A percentile compares a stretch with the other conserved stretches of the same genome.
Conservation (phyloP, 2,888 invertebrate species). For the Noctua janthe region DNA sequence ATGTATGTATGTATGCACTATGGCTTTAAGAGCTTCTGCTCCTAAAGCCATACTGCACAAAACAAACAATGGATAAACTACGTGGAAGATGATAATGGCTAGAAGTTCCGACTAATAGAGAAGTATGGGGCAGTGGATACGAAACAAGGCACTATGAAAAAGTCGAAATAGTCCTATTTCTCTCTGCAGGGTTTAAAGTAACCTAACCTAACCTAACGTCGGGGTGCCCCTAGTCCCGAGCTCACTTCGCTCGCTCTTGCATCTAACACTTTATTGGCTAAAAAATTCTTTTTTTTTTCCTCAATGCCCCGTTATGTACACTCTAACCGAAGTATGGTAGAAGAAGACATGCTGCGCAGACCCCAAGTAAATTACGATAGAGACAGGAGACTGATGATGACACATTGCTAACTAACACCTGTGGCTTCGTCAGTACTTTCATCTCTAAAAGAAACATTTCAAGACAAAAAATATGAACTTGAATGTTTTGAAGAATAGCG, state of each 20-base stretch:
- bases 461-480: not conserved
- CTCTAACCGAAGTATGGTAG: not conserved
- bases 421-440: not conserved
- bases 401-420: not conserved
- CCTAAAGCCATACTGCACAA: not conserved
- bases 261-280: too few relatives aligned
- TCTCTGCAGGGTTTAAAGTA: too few relatives aligned
- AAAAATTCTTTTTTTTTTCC: too few relatives aligned
- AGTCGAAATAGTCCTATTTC: too few relatives aligned
- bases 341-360: not conserved
- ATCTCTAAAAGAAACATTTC: slow-evolving; percentile 1
- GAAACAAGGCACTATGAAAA: too few relatives aligned
- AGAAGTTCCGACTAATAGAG: not conserved
- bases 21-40: not conserved
- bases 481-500: not conserved
- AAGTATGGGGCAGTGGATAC: not conserved
- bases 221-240: too few relatives aligned
- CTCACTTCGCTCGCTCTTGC: too few relatives aligned
- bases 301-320: too few relatives aligned
- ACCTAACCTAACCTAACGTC: too few relatives aligned
- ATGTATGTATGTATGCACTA: too few relatives aligned
- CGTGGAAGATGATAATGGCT: not conserved
- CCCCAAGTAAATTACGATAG: not conserved
- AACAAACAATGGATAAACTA: not conserved
- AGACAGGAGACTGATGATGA: not conserved